phyloP scores from a whole-genome alignment of 1,140 invertebrate genomes.

The Panagrolaimus sp. region DNA sequence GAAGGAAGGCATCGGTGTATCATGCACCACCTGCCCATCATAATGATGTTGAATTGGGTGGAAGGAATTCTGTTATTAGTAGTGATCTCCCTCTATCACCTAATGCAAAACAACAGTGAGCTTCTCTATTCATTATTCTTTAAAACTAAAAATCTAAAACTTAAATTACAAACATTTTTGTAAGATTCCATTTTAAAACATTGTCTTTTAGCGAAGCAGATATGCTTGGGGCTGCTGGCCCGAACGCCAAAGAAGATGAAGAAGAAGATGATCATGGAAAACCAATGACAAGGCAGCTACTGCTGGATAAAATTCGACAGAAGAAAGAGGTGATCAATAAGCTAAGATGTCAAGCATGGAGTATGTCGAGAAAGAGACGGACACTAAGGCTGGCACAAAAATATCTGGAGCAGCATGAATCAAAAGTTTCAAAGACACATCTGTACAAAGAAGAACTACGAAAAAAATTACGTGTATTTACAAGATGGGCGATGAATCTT shows the following conservation, averaged over 20 bases:
- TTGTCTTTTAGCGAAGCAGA: constrained; percentile 21
- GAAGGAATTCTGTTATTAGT: constrained; percentile 8
- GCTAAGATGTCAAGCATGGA: constrained; percentile 80
- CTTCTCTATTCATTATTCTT: background rate
- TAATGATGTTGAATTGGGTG: constrained; percentile 14
- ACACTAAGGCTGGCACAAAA: constrained; percentile 64
- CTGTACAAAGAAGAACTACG: constrained; percentile 54
- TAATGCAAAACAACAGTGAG: constrained; percentile 4
- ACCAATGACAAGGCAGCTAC: constrained; percentile 68
- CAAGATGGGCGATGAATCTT: constrained; percentile 75
- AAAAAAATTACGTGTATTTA: constrained; percentile 71
- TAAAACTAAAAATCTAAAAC: background rate
- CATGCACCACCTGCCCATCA: constrained; percentile 16
- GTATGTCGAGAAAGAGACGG: constrained; percentile 76
- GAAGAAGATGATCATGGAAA: constrained; percentile 48
- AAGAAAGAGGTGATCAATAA: constrained; percentile 86
- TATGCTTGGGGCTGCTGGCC: constrained; percentile 17
- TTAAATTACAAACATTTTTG: no score
- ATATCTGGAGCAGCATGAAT: constrained; percentile 32
- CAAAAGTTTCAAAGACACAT: constrained; percentile 45
- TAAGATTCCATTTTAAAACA: background rate
- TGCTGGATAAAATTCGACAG: constrained; percentile 80
- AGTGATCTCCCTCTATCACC: background rate
- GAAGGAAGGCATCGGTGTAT: constrained; percentile 27
- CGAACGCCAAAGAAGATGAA: constrained; percentile 34